Evolutionary conservation across 2,888 invertebrate genomes (phyloP), one percentile per base, ranked within the genome.

Genomic region (Caenorhabditis sp.): DNA sequence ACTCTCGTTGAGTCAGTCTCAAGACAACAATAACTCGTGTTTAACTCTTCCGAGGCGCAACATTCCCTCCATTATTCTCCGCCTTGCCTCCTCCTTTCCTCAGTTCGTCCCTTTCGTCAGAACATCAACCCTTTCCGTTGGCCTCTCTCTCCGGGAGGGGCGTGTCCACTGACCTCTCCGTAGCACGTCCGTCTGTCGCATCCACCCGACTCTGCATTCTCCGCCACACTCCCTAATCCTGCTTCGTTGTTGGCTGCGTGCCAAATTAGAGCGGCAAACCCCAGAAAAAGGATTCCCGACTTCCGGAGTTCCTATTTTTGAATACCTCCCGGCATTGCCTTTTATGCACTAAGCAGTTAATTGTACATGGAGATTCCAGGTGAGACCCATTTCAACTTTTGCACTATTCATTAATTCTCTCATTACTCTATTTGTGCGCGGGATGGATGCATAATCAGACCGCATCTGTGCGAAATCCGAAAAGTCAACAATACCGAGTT

Each of bases 351-450:
- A 56, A 69, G 2, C 5, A 20, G 9, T 58, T 69, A 61, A 58
- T 61, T 47, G 53, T 53, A 70, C 61, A 80, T 80, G 79, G 79
- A 80, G 71, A 72, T 80, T 68, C 79, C 79, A 80, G 79, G 79
- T 80, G 56, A 76, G 76, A 15, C 37, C 18, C 1, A 1, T 26
- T 40, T 40, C 40, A 6, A 40, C 2, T 5, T 40, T 40, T n/a
- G 22, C 50, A 15, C 1, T 50, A 26, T 24, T 44, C 67, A 20
- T 44, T 37, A 9, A 9, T 51, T 50, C 35, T 32, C 18, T 47
- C 18, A 44, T 50, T 61, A 35, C 47, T 53, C 62, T 51, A n/a
- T 79, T 70, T 79, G 55, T 77, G 61, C 68, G 62, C 61, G 51
- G 61, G 56, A 32, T 60, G 65, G 56, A 76, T 76, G 58, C 64